Evolutionary conservation across 92 coral and sea anemone species (phyloP).

Genomic region (Scolanthus callimorphus): DNA sequence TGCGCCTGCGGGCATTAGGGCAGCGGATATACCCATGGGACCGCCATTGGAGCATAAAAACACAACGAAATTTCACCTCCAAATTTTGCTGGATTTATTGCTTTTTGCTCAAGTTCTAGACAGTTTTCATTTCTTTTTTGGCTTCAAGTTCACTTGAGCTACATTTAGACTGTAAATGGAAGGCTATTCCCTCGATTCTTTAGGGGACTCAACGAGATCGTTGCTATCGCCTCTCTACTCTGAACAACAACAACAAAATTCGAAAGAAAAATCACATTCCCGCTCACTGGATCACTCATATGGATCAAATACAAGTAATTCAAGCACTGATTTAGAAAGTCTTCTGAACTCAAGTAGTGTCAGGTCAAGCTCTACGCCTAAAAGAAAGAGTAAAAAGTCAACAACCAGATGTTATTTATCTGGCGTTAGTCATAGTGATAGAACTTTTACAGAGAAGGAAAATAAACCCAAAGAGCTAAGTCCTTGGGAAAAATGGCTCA

Average conservation of each 20-base stretch:
- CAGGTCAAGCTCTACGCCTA: neutral
- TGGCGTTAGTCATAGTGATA: neutral
- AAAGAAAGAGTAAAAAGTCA: no score
- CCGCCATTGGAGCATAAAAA: no score
- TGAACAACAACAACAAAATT: neutral
- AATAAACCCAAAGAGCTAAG: slow-evolving; percentile 27
- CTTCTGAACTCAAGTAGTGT: neutral
- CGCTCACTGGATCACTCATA: neutral
- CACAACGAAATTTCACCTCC: no score
- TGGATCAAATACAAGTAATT: neutral
- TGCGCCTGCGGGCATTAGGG: no score
- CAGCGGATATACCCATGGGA: no score
- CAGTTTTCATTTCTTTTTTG: no score
- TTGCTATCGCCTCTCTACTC: slow-evolving; percentile 65
- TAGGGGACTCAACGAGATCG: slow-evolving; percentile 96
- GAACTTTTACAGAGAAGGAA: slow-evolving; percentile 10
- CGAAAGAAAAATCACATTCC: neutral
- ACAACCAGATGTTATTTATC: neutral
- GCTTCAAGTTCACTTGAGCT: no score
- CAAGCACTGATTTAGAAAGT: neutral
- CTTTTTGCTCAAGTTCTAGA: no score
- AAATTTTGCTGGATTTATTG: no score
- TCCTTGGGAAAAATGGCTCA: slow-evolving; percentile 96
- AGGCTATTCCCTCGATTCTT: no score
- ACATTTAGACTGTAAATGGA: no score